These are phyloP conservation scores for Peribatodes rhomboidaria DNA, from an alignment of 2,888 invertebrate species.

Conservation along the genomic window DNA sequence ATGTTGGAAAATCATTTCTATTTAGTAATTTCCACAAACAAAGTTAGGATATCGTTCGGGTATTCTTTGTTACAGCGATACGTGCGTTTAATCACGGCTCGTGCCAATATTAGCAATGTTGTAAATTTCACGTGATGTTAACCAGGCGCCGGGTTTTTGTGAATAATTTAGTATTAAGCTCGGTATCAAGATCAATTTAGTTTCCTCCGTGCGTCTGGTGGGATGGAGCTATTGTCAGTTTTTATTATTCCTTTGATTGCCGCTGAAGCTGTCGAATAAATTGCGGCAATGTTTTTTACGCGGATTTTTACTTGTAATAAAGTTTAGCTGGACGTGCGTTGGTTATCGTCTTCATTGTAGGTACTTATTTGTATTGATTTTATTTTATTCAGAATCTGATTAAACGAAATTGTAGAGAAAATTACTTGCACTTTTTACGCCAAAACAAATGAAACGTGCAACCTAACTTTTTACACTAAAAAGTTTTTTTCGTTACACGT, in stretches of 20 bases:
- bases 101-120: constrained; percentile 29
- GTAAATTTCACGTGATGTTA: constrained; percentile 41
- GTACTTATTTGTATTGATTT: constrained; percentile 1
- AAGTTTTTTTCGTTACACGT: no score
- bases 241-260: constrained; percentile 38
- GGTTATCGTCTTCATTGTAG: constrained; percentile 28
- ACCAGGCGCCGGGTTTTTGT: constrained; percentile 38
- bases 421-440: no score
- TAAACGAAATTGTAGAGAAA: neutral
- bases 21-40: constrained; percentile 27
- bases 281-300: constrained; percentile 17
- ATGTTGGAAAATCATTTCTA: constrained; percentile 21
- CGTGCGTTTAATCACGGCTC: constrained; percentile 20
- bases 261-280: constrained; percentile 38
- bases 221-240: constrained; percentile 35
- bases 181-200: constrained; percentile 35
- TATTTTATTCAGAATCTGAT: neutral
- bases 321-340: constrained; percentile 9
- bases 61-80: constrained; percentile 25
- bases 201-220: constrained; percentile 37
- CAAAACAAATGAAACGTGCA: no score
- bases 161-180: constrained; percentile 38
- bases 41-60: constrained; percentile 6
- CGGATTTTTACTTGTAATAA: constrained; percentile 18
- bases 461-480: neutral